Percentiles rank a stretch among this genome's conserved stretches.
Evolutionary conservation across 1,140 invertebrate species (phyloP).

Genomic region (Homalodisca vitripennis): DNA sequence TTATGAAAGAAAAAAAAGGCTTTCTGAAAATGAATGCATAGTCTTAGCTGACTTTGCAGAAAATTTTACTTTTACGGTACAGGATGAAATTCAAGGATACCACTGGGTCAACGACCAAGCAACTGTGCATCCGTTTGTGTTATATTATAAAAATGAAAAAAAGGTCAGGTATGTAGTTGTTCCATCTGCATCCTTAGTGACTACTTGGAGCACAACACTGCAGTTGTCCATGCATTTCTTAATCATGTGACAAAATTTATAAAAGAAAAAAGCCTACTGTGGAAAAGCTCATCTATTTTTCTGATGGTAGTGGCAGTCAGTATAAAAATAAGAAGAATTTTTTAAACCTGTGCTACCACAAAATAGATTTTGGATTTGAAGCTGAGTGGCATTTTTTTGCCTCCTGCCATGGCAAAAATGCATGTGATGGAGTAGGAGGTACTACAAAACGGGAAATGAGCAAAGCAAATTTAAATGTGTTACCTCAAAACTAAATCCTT

Average conservation of each 20-base stretch:
- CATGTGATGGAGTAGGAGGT: too few species aligned
- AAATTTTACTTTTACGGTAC: slow-evolving; percentile 42
- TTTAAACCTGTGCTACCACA: slow-evolving; percentile 42
- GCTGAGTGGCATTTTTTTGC: too few species aligned
- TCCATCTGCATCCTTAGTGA: slow-evolving; percentile 31
- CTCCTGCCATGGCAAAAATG: too few species aligned
- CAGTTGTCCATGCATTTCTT: slow-evolving; percentile 36
- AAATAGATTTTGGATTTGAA: too few species aligned
- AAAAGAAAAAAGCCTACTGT: slow-evolving; percentile 5
- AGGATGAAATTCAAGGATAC: slow-evolving; percentile 42
- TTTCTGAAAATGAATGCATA: too few species aligned
- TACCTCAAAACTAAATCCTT: not conserved
- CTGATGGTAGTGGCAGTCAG: slow-evolving; percentile 43
- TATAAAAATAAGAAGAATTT: slow-evolving; percentile 47
- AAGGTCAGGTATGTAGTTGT: slow-evolving; percentile 32
- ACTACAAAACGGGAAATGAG: not conserved
- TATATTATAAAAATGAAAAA: slow-evolving; percentile 30
- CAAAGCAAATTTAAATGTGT: not conserved
- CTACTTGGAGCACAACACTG: slow-evolving; percentile 35
- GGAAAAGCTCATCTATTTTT: slow-evolving; percentile 37
- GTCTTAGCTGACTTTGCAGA: slow-evolving; percentile 42
- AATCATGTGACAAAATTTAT: slow-evolving; percentile 18
- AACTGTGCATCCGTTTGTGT: slow-evolving; percentile 42
- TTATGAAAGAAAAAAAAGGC: slow-evolving; percentile 17
- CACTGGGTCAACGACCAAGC: too few species aligned